Conservation (phyloP, 2,113 vertebrate species). For the Lagopus muta region DNA sequence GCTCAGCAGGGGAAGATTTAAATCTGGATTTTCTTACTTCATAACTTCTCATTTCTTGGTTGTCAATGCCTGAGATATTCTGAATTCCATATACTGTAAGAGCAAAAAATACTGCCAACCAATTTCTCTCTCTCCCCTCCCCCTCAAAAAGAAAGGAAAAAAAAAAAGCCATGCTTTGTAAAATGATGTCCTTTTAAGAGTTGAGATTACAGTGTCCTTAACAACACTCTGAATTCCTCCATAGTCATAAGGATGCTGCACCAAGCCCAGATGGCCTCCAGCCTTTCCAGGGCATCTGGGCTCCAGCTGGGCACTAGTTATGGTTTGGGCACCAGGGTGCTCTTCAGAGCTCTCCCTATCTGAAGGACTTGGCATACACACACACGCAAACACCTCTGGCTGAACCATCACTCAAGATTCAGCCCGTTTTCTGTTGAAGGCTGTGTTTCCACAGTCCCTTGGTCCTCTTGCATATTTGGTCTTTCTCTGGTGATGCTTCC, state of each 20-base stretch:
- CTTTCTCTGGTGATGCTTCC: not conserved
- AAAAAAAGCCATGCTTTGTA: not conserved
- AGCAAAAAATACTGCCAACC: slow-evolving; percentile 24
- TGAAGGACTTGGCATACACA: too few species aligned
- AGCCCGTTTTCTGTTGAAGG: not conserved
- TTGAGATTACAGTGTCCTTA: not conserved
- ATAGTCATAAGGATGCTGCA: fast-evolving
- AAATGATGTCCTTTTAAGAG: not conserved
- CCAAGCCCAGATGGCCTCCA: not conserved
- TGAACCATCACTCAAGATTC: not conserved
- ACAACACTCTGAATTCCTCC: not conserved
- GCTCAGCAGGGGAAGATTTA: slow-evolving; percentile 66
- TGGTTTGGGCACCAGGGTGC: not conserved
- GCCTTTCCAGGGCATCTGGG: not conserved
- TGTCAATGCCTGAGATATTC: slow-evolving; percentile 46
- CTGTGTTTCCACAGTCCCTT: not conserved
- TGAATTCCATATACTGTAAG: not conserved
- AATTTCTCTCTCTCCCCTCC: not conserved
- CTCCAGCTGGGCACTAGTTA: not conserved
- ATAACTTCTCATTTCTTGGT: slow-evolving; percentile 59
- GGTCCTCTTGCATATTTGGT: not conserved
- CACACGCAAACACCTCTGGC: not conserved
- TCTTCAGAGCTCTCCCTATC: not conserved
- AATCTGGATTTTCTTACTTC: slow-evolving; percentile 51
- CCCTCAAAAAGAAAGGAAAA: too few species aligned